A percentile compares a stretch with the other conserved stretches of the same genome.
These are phyloP conservation scores for Eurystomus gularis DNA, from an alignment of 2,113 vertebrate genomes.

Conservation along the genomic window DNA sequence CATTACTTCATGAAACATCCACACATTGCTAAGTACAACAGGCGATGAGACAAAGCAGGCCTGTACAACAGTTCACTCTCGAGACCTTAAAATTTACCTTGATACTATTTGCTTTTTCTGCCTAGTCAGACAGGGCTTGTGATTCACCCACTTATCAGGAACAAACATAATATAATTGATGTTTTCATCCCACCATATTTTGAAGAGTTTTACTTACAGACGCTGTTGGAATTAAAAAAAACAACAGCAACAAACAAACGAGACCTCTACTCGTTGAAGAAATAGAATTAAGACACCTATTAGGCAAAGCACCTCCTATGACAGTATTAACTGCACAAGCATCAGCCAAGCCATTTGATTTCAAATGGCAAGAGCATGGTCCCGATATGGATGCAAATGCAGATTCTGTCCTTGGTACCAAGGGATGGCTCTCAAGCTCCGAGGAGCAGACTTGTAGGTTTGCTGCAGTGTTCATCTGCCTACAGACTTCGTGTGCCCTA, in stretches of 20 bases:
- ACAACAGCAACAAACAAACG: background rate
- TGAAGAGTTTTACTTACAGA: background rate
- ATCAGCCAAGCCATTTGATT: background rate
- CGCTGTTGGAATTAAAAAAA: background rate
- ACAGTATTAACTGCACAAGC: background rate
- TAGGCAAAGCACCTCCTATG: background rate
- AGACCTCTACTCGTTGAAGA: background rate
- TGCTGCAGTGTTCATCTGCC: background rate
- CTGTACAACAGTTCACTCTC: background rate
- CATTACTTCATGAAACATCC: background rate
- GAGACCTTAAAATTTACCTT: background rate
- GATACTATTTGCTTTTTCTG: background rate
- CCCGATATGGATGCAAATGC: fast-evolving
- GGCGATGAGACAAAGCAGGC: background rate
- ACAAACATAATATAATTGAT: background rate
- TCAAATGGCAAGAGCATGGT: background rate
- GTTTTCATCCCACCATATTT: background rate
- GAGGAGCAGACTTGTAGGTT: background rate
- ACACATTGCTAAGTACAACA: background rate
- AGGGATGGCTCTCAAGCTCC: fast-evolving
- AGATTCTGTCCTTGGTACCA: background rate
- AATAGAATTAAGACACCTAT: background rate
- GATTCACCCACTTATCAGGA: background rate
- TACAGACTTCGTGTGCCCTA: too few relatives aligned
- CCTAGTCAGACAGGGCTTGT: background rate